These are phyloP conservation scores for Leptarthrus brevirostris DNA, from an alignment of 2,888 invertebrate genomes.

Conservation along the genomic window DNA sequence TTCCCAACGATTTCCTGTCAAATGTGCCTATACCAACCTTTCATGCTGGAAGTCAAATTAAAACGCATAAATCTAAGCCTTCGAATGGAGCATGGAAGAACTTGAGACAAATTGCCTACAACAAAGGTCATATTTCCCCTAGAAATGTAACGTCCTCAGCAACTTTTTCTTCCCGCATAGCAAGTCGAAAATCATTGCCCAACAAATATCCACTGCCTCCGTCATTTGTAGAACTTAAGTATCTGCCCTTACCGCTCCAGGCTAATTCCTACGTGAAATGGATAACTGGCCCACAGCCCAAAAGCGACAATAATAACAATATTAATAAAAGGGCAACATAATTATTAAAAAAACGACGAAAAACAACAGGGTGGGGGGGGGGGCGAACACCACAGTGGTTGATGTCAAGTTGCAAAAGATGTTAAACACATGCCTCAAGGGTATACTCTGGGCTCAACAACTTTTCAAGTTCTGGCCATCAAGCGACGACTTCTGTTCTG, in stretches of 20 bases:
- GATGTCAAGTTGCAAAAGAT: slow-evolving; percentile 39
- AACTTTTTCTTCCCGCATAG: background rate
- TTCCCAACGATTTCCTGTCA: too few relatives aligned
- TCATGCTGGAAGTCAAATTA: background rate
- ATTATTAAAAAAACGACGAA: slow-evolving; percentile 15
- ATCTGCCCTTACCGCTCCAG: background rate
- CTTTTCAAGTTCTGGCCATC: slow-evolving; percentile 10
- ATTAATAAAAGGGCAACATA: slow-evolving; percentile 12
- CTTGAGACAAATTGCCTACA: slow-evolving; percentile 3
- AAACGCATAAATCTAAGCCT: background rate
- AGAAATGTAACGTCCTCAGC: background rate
- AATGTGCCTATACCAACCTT: background rate
- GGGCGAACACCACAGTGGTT: background rate
- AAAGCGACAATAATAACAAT: slow-evolving; percentile 29
- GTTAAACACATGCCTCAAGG: slow-evolving; percentile 45
- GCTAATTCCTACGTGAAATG: too few relatives aligned
- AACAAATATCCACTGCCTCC: background rate
- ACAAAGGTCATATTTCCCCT: background rate
- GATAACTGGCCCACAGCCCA: background rate
- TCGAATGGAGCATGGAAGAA: background rate
- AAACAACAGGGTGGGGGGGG: background rate
- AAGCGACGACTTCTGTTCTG: background rate
- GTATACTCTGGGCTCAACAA: slow-evolving; percentile 21
- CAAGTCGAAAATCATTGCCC: too few relatives aligned
- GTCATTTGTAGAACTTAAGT: background rate